phyloP scores from a whole-genome alignment of 2,888 invertebrate species.

The Perithous albicinctus region DNA sequence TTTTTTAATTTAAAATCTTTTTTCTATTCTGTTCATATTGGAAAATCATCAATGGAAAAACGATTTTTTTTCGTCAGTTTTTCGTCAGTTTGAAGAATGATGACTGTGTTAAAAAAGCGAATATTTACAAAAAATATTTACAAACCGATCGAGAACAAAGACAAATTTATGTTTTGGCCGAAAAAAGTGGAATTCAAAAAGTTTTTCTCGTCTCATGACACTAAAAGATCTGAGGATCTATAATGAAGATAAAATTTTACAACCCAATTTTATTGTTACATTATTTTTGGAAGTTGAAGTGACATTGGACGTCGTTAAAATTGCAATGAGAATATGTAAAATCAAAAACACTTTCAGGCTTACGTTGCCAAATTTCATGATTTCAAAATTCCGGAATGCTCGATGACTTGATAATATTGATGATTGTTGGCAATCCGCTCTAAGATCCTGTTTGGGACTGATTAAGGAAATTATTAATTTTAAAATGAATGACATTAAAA shows the following conservation, averaged over 20 bases:
- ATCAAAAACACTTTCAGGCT: slow-evolving; percentile 85
- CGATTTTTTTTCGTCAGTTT: no score
- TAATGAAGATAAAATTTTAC: slow-evolving; percentile 89
- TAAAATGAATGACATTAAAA: no score
- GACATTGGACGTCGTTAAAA: slow-evolving; percentile 86
- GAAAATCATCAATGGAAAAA: no score
- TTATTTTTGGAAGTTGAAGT: slow-evolving; percentile 83
- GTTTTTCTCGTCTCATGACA: slow-evolving; percentile 89
- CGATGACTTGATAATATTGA: slow-evolving; percentile 85
- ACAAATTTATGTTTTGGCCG: slow-evolving; percentile 87
- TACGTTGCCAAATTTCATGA: slow-evolving; percentile 83
- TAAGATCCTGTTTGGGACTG: slow-evolving; percentile 91
- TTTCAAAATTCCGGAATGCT: slow-evolving; percentile 87
- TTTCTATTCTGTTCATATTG: no score
- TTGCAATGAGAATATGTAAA: slow-evolving; percentile 85
- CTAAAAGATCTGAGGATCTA: slow-evolving; percentile 90
- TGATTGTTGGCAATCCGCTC: slow-evolving; percentile 90
- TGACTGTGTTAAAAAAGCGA: slow-evolving; percentile 76
- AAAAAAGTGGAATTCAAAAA: slow-evolving; percentile 90
- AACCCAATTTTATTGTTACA: slow-evolving; percentile 93
- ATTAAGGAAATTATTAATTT: slow-evolving; percentile 93
- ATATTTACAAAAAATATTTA: slow-evolving; percentile 84
- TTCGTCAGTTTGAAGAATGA: slow-evolving; percentile 86
- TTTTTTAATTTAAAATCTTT: no score
- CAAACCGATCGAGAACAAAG: slow-evolving; percentile 83